These are phyloP conservation scores for Enteromius trimaculatus DNA, from an alignment of 2,797 vertebrate genomes.

Conservation along the genomic window DNA sequence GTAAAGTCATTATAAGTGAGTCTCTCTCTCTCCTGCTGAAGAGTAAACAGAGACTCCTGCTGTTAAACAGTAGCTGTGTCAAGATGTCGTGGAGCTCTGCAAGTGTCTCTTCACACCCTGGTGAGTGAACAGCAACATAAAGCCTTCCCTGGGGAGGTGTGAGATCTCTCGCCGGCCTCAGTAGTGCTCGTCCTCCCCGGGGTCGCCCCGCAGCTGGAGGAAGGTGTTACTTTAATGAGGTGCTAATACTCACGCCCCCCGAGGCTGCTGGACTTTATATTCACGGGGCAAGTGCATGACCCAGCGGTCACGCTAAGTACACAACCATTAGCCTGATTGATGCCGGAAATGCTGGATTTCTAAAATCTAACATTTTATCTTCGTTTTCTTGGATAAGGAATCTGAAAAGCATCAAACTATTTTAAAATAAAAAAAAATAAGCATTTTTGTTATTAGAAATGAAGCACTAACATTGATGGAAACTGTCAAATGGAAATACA, in stretches of 20 bases:
- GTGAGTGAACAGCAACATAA: conserved; percentile 47
- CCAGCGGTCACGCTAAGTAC: neutral
- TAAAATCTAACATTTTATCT: neutral
- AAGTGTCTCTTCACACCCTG: conserved; percentile 40
- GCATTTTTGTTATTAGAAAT: too few species aligned
- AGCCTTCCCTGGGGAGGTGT: conserved; percentile 54
- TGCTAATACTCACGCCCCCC: conserved; percentile 37
- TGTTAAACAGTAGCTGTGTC: conserved; percentile 53
- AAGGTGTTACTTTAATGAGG: conserved; percentile 50
- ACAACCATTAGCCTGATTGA: conserved; percentile 2
- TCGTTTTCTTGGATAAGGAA: neutral
- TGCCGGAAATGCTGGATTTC: neutral
- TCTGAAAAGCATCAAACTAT: neutral
- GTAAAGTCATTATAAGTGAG: neutral
- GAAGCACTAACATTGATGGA: neutral
- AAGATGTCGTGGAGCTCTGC: neutral
- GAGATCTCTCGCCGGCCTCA: conserved; percentile 52
- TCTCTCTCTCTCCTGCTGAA: neutral
- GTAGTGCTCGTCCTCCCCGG: conserved; percentile 8
- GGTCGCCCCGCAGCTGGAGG: conserved; percentile 41
- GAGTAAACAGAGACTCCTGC: conserved; percentile 38
- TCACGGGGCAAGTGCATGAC: conserved; percentile 26
- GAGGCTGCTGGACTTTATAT: conserved; percentile 49
- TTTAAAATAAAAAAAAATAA: too few species aligned
- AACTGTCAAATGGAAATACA: neutral